Percentiles rank a stretch among this genome's conserved stretches.
These are phyloP conservation scores for Anthopleura sola DNA, from an alignment of 64 coral and sea anemone genomes.

Conservation along the genomic window DNA sequence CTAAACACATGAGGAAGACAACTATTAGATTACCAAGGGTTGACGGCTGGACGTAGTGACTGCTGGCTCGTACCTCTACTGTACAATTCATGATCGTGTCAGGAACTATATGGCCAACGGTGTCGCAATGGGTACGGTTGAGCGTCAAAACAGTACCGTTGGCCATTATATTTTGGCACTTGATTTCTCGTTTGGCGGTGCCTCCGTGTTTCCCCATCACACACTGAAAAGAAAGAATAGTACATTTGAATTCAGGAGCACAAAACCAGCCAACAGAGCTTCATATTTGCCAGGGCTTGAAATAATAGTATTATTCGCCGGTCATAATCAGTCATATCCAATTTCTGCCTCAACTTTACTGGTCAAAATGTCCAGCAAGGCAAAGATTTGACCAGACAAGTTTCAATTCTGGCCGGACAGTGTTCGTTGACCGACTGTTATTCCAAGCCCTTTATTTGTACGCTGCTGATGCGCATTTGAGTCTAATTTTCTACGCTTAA, in stretches of 20 bases:
- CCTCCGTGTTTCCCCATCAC: background rate
- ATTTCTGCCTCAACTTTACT: too few relatives aligned
- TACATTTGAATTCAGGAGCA: background rate
- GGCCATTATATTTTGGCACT: background rate
- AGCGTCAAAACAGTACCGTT: background rate
- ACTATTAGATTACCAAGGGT: background rate
- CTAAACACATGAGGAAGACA: background rate
- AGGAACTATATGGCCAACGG: background rate
- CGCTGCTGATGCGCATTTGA: too few relatives aligned
- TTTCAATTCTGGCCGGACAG: too few relatives aligned
- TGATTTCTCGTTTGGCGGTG: slow-evolving; percentile 2
- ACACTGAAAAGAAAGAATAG: background rate
- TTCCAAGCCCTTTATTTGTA: too few relatives aligned
- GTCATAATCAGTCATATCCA: too few relatives aligned
- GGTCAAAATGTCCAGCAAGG: too few relatives aligned
- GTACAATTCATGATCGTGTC: background rate
- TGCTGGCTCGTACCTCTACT: background rate
- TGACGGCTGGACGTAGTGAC: background rate
- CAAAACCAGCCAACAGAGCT: too few relatives aligned
- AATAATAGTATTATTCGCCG: too few relatives aligned
- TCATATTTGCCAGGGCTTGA: too few relatives aligned
- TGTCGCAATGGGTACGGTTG: background rate
- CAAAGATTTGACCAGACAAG: too few relatives aligned
- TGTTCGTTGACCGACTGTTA: too few relatives aligned
- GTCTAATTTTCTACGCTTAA: too few relatives aligned